Evolutionary conservation across 1,140 invertebrate genomes (phyloP).

Genomic region (Helicoverpa armigera): DNA sequence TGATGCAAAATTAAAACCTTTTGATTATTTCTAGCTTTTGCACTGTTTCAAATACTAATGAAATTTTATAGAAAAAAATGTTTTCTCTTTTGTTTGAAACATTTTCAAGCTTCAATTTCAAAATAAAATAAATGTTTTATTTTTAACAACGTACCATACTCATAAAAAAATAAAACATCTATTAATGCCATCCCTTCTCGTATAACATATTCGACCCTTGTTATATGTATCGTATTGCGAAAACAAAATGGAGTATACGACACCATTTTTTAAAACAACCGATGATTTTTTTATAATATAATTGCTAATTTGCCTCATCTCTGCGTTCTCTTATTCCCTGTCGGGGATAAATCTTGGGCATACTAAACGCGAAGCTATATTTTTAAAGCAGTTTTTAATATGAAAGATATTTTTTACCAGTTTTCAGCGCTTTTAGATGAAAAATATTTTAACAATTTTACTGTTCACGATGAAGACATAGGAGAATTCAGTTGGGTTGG

Average conservation of each 20-base stretch:
- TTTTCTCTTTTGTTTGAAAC: too few species aligned
- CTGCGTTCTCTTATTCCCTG: slow-evolving; percentile 66
- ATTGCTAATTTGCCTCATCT: slow-evolving; percentile 80
- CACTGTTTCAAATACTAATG: too few species aligned
- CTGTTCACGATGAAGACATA: too few species aligned
- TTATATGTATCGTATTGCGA: slow-evolving; percentile 62
- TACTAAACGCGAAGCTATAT: background rate
- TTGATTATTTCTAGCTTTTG: too few species aligned
- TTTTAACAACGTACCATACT: background rate
- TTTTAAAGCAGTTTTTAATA: background rate
- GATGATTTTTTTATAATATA: slow-evolving; percentile 72
- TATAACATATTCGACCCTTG: slow-evolving; percentile 43
- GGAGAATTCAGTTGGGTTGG: too few species aligned
- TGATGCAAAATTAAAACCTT: too few species aligned
- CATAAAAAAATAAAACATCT: slow-evolving; percentile 20
- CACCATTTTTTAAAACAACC: slow-evolving; percentile 68
- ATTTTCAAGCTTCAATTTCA: background rate
- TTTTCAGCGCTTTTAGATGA: too few species aligned
- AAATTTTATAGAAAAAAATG: too few species aligned
- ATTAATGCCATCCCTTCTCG: slow-evolving; percentile 34
- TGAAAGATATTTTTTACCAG: too few species aligned
- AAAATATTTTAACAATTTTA: too few species aligned
- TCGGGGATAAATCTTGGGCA: slow-evolving; percentile 13
- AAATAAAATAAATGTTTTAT: background rate
- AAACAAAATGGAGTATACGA: slow-evolving; percentile 65